phyloP scores from a whole-genome alignment of 2,888 invertebrate genomes.

The Pollenia angustigena region DNA sequence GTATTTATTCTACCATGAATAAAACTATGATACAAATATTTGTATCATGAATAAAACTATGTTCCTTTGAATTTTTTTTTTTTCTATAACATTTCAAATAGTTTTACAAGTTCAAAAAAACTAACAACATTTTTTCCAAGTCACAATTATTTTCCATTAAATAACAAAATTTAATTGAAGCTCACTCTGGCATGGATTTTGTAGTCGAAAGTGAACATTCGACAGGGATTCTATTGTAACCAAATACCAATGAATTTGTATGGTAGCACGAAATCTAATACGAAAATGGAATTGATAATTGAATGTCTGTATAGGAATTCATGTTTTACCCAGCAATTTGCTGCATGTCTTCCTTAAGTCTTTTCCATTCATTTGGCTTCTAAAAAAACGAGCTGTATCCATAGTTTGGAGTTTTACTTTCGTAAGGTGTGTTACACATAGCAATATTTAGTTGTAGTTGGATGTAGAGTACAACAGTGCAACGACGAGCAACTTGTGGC shows the following conservation, averaged over 20 bases:
- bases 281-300: conserved; percentile 24
- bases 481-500: conserved; percentile 42
- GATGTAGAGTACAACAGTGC: background rate
- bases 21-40: no score
- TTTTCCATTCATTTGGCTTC: background rate
- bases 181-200: background rate
- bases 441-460: background rate
- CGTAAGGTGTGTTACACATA: background rate
- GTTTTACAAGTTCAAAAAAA: background rate
- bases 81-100: background rate
- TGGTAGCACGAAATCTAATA: conserved; percentile 8
- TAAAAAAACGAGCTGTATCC: background rate
- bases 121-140: background rate
- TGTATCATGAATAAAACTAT: no score
- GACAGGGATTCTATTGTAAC: background rate
- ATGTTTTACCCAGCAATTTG: conserved; percentile 20
- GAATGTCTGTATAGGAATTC: conserved; percentile 32
- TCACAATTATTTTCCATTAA: background rate
- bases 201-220: background rate
- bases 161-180: conserved; percentile 3
- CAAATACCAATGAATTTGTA: conserved; percentile 7
- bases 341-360: background rate
- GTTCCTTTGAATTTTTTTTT: no score
- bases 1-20: no score
- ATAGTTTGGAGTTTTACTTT: background rate